Percentiles rank a stretch among this genome's conserved stretches.
These are phyloP conservation scores for Drosophila kohkoa DNA, from an alignment of 1,140 invertebrate genomes.

Conservation along the genomic window DNA sequence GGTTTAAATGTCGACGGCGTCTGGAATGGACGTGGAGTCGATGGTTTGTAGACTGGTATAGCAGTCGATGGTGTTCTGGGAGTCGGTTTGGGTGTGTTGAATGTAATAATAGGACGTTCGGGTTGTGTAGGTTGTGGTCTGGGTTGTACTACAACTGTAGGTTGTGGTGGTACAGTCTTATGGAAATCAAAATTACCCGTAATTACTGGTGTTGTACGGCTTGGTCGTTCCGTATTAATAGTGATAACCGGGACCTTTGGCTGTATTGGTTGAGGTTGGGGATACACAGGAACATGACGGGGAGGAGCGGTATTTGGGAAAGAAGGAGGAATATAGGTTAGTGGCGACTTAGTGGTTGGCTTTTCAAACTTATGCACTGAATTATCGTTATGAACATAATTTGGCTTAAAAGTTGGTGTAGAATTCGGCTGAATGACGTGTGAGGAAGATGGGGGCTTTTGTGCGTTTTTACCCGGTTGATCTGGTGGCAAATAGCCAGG, in stretches of 20 bases:
- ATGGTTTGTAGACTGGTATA: too few species aligned
- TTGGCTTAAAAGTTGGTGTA: constrained; percentile 62
- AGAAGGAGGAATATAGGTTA: constrained; percentile 83
- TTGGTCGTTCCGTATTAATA: constrained; percentile 77
- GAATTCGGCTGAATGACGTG: constrained; percentile 49
- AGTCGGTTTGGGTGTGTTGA: constrained; percentile 23
- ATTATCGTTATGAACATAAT: constrained; percentile 75
- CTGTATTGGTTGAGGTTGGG: constrained; percentile 59
- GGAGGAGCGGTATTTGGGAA: constrained; percentile 69
- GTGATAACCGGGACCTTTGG: constrained; percentile 79
- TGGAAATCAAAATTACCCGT: constrained; percentile 75
- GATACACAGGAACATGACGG: constrained; percentile 56
- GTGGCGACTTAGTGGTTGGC: constrained; percentile 57
- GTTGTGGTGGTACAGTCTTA: constrained; percentile 43
- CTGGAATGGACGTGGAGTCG: constrained; percentile 51
- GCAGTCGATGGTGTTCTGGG: constrained; percentile 7
- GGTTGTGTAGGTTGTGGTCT: constrained; percentile 16
- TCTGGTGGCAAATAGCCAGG: constrained; percentile 79
- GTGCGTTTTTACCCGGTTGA: constrained; percentile 69
- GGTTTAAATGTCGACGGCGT: constrained; percentile 38
- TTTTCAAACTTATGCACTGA: constrained; percentile 65
- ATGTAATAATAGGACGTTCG: constrained; percentile 13
- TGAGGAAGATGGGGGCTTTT: constrained; percentile 53
- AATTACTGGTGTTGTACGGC: constrained; percentile 64
- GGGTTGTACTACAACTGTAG: constrained; percentile 18